Evolutionary conservation across 2,797 vertebrate genomes (phyloP), one percentile per base, ranked within the genome.

Genomic region (Petrocephalus sullivani): DNA sequence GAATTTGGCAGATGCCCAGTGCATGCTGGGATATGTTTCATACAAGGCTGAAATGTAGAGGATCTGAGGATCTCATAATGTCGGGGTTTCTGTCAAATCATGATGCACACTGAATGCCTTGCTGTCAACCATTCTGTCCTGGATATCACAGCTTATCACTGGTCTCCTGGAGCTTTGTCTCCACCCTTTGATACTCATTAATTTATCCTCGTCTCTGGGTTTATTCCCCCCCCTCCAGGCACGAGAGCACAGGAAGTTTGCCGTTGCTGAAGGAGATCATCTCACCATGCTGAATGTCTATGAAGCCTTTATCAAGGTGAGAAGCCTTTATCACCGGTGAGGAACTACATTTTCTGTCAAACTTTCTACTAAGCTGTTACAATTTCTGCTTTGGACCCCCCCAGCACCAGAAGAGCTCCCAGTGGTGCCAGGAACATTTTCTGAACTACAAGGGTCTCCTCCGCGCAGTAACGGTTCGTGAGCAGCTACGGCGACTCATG

Each of bases 271-370:
- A 90, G 98, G 98, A 28, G 98, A 99, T 91, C 98, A 99, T 90
- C 97, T 99, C 90, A 99, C 98, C 75, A 99, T 99, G 98, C 96
- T 99, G 91, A 99, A 99, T 56, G 96, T 99, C 84, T 99, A 97
- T 81, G 98, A 99, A 94, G 98, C 98, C 1, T 99, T 99, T 93
- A 96, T 99, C 90, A 99, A 99, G 96, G 98, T 99, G 92, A 28
- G 90, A 51, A 28, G 23, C 41, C 41, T 46, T 4, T 4, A 46
- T 53, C 21, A 49, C 49, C 75, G 49, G 16, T 54, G 49, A 86
- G 51, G 57, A 19, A 49, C 21, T 19, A 56, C 21, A 49, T 71
- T n/a, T 21, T 49, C 21, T 41, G 23, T 33, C 9, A 60, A 57
- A 64, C 37, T 12, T 9, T 49, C 57, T 12, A 10, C 10, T 21